These are phyloP conservation scores for Sogatella furcifera DNA, from an alignment of 1,140 invertebrate genomes.

Conservation along the genomic window DNA sequence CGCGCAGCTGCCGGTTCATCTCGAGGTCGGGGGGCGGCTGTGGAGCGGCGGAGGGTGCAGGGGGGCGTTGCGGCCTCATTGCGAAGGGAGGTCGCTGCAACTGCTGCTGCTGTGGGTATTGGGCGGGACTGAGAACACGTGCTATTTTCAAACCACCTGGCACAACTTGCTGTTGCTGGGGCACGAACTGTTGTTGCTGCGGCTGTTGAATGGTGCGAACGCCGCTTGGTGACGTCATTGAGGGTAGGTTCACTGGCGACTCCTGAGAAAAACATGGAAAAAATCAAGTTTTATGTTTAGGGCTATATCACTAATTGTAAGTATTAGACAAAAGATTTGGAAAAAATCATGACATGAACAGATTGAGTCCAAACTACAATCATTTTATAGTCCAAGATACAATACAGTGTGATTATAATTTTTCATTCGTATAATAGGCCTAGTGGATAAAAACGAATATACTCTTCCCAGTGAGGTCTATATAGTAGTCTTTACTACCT, in stretches of 20 bases:
- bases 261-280: too few relatives aligned
- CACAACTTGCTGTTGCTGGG: conserved; percentile 7
- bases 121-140: conserved; percentile 34
- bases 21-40: conserved; percentile 27
- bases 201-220: conserved; percentile 8
- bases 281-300: too few relatives aligned
- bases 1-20: conserved; percentile 53
- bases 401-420: too few relatives aligned
- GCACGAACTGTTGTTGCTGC: conserved; percentile 1
- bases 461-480: too few relatives aligned
- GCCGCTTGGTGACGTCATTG: conserved; percentile 3
- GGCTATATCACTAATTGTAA: too few relatives aligned
- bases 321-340: too few relatives aligned
- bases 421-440: too few relatives aligned
- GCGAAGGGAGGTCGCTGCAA: conserved; percentile 26
- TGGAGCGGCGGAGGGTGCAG: conserved; percentile 30
- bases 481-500: too few relatives aligned
- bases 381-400: too few relatives aligned
- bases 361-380: too few relatives aligned
- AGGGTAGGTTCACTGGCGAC: not conserved
- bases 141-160: conserved; percentile 36
- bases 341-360: too few relatives aligned
- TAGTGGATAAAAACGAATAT: too few relatives aligned
- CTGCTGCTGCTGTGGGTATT: conserved; percentile 32
- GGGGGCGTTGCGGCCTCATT: conserved; percentile 8